Base-by-base conservation (phyloP, 1,140 invertebrate genomes). In the Drosophila watanabei region DNA sequence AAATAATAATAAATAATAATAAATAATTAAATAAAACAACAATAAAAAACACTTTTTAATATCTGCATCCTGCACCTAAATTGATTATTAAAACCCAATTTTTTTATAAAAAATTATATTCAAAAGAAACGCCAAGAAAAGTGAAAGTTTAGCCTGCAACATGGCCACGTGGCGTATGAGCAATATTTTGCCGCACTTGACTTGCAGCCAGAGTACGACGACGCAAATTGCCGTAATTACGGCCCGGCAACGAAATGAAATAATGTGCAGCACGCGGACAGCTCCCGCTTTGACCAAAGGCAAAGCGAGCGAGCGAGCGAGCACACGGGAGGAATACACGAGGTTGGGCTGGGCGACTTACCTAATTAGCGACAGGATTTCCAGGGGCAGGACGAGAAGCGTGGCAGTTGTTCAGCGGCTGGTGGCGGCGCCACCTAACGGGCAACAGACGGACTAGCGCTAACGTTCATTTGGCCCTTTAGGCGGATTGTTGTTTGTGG, bases 281-380 rank as follows among this genome's bases (percentile, higher is more conserved):
- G 35, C 68, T 16, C 52, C 13, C 33, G 18, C 52, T 56, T 66
- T 68, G 63, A 24, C 68, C 63, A 52, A 18, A 32, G 28, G 66
- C 64, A 78, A 62, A 65, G 57, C 35, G 18, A 45, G 51, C 56
- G 24, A 24, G 58, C 32, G 18, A 24, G 24, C 24, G 24, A 45
- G 51, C 56, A 76, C 35, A 43, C 28, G 1, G 10, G 39, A 16
- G 48, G 46, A 32, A 45, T 18, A 54, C 37, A 62, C 37, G 7
- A 28, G 41, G 18, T 35, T 24, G 45, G 46, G 52, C 30, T 57
- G 45, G 66, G 63, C 43, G 77, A 85, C 82, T 85, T 85, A 85
- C 82, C 82, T 85, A 85, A 85, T 85, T 85, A 85, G 82, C 73
- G 77, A 80, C 82, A 85, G 82, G 82, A 84, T 85, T 85, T 85